Conservation (phyloP, 2,888 invertebrate genomes). For the Zhuqinia jingwanae region DNA sequence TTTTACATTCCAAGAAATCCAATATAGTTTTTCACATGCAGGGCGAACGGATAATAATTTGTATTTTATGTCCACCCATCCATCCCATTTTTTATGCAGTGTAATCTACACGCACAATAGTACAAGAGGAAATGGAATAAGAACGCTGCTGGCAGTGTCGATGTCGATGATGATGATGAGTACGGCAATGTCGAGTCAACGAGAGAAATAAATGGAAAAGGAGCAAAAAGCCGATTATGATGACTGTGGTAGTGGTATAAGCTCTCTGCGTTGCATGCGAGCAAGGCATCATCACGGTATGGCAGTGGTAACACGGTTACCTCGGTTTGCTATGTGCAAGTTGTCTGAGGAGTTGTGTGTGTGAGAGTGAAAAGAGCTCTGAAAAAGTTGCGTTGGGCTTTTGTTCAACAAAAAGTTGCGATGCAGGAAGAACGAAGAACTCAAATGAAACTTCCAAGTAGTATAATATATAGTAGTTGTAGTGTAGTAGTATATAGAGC, state of each 20-base stretch:
- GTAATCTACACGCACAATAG: slow-evolving; percentile 3
- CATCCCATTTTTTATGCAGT: not conserved
- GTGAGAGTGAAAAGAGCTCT: slow-evolving; percentile 18
- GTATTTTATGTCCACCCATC: slow-evolving; percentile 37
- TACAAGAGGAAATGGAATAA: slow-evolving; percentile 19
- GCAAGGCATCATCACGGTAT: slow-evolving; percentile 38
- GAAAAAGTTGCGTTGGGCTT: slow-evolving; percentile 42
- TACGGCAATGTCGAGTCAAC: slow-evolving; percentile 2
- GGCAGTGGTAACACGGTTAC: slow-evolving; percentile 73
- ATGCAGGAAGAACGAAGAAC: slow-evolving; percentile 11
- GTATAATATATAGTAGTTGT: not conserved
- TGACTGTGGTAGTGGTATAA: slow-evolving; percentile 54
- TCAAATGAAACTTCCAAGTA: no score
- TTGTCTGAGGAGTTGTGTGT: slow-evolving; percentile 63
- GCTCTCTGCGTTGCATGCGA: slow-evolving; percentile 36
- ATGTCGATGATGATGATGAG: not conserved
- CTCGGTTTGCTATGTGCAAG: slow-evolving; percentile 71
- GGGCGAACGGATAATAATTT: not conserved
- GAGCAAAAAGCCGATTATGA: slow-evolving; percentile 42
- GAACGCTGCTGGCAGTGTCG: slow-evolving; percentile 6
- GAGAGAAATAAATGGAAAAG: slow-evolving; percentile 34
- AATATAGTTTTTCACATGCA: slow-evolving; percentile 1
- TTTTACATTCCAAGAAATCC: slow-evolving; percentile 37
- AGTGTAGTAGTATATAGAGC: not conserved
- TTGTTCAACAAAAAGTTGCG: slow-evolving; percentile 13